Conservation (phyloP, 2,888 invertebrate genomes). For the Branchipolynoe longqiensis region DNA sequence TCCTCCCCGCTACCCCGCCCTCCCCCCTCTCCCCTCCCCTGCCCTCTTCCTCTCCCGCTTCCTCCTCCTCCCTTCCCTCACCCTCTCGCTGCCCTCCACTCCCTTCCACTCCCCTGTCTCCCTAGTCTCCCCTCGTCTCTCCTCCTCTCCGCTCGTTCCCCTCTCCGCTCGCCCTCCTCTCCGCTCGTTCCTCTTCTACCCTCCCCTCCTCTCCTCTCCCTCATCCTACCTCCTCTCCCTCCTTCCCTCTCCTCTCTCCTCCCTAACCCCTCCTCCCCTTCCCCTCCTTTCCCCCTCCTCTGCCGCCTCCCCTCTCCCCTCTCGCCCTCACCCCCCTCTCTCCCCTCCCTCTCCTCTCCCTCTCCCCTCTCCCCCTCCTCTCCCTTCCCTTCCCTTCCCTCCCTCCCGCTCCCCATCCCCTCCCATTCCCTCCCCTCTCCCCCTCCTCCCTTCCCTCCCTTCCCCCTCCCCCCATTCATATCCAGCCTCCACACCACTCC, state of each 20-base stretch:
- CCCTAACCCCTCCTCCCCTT: background rate
- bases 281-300: background rate
- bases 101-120: background rate
- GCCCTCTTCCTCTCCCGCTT: background rate
- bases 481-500: background rate
- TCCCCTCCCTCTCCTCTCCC: background rate
- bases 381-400: background rate
- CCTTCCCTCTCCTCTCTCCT: background rate
- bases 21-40: background rate
- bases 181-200: background rate
- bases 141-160: background rate
- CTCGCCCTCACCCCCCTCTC: background rate
- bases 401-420: background rate
- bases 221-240: too few species aligned
- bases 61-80: background rate
- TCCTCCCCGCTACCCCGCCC: background rate
- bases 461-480: background rate
- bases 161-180: background rate
- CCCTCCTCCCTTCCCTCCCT: background rate
- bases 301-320: too few species aligned
- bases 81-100: background rate
- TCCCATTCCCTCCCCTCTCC: background rate
- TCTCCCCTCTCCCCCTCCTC: background rate
- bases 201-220: too few species aligned
- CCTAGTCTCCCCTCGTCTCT: background rate